Evolutionary conservation across 2,888 invertebrate species (phyloP).

Genomic region (Pammene aurita): DNA sequence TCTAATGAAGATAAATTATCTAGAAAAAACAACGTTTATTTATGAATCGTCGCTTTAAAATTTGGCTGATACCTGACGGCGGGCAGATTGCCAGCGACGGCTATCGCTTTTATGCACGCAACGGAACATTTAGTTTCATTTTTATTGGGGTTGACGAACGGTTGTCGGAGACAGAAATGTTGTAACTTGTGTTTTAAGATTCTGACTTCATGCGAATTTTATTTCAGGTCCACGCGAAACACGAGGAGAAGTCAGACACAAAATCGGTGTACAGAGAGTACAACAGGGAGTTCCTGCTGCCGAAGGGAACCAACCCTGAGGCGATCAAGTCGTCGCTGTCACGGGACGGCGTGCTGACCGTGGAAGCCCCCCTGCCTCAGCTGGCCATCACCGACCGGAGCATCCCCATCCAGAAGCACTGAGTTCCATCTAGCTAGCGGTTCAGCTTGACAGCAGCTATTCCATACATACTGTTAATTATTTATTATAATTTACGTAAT

Average conservation of each 20-base stretch:
- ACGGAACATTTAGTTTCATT: constrained; percentile 44
- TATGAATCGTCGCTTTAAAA: constrained; percentile 52
- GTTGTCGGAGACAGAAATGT: constrained; percentile 31
- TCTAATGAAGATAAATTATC: constrained; percentile 64
- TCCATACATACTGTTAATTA: constrained; percentile 80
- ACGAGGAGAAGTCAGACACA: constrained; percentile 98
- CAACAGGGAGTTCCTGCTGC: constrained; percentile 98
- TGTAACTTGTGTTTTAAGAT: constrained; percentile 34
- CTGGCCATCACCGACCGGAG: constrained; percentile 90
- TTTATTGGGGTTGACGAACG: constrained; percentile 60
- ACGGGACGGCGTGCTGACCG: constrained; percentile 97
- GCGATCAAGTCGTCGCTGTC: constrained; percentile 97
- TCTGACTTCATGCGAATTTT: constrained; percentile 43
- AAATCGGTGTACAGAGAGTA: constrained; percentile 99
- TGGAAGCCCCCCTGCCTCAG: constrained; percentile 97
- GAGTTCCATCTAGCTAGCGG: constrained; percentile 59
- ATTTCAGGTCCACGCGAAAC: constrained; percentile 97
- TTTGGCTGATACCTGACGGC: constrained; percentile 55
- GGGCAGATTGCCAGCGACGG: constrained; percentile 67
- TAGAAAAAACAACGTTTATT: constrained; percentile 57
- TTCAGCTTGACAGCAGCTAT: constrained; percentile 71
- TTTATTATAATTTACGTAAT: constrained; percentile 81
- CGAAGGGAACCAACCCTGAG: constrained; percentile 98
- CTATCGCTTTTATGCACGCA: constrained; percentile 56
- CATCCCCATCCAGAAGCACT: constrained; percentile 90